Conservation (phyloP, 2,113 vertebrate genomes). For the Vicugna pacos region DNA sequence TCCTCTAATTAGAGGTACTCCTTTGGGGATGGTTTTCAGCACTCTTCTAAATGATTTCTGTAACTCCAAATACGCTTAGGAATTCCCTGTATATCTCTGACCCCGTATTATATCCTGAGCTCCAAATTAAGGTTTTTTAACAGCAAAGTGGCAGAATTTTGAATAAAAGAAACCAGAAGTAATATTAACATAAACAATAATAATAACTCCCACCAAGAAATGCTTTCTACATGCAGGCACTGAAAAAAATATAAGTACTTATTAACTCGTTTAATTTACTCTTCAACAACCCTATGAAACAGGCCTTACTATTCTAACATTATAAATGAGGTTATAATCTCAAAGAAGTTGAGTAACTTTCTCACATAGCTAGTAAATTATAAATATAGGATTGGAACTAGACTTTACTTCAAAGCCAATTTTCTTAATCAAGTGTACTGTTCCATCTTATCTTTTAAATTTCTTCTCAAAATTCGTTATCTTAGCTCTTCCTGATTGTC, state of each 20-base stretch:
- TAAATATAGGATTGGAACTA: not conserved
- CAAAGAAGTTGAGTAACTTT: slow-evolving; percentile 22
- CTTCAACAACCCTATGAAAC: not conserved
- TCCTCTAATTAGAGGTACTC: not conserved
- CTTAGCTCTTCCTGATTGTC: not conserved
- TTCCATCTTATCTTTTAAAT: slow-evolving; percentile 3
- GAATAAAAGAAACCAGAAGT: slow-evolving; percentile 37
- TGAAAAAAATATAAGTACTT: slow-evolving; percentile 9
- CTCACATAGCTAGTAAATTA: slow-evolving; percentile 7
- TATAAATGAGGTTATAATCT: not conserved
- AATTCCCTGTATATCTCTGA: slow-evolving; percentile 38
- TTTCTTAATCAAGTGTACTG: not conserved
- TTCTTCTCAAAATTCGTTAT: slow-evolving; percentile 40
- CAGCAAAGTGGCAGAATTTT: not conserved
- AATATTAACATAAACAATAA: slow-evolving; percentile 19
- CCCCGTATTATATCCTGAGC: not conserved
- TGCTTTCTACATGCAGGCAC: not conserved
- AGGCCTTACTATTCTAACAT: not conserved
- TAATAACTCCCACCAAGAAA: slow-evolving; percentile 4
- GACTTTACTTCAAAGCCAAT: slow-evolving; percentile 10
- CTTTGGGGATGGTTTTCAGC: not conserved
- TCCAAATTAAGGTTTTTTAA: slow-evolving; percentile 31
- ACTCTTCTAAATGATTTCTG: not conserved
- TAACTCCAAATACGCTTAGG: not conserved
- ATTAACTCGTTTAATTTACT: not conserved